Evolutionary conservation across 2,113 vertebrate genomes (phyloP), one percentile per base, ranked within the genome.

Genomic region (Myotis lucifugus): DNA sequence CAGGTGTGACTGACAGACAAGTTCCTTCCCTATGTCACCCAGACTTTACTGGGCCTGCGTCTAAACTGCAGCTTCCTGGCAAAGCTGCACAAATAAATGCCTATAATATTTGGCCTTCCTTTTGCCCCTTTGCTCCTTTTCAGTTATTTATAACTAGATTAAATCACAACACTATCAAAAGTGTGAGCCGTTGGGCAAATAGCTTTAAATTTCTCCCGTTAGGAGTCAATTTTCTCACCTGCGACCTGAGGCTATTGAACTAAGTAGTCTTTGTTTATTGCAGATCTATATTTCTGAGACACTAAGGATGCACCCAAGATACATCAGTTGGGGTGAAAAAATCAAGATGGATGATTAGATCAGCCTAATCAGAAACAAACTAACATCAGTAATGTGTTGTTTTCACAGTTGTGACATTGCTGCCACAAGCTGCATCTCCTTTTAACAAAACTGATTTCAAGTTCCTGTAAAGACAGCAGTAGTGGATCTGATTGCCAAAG

Each of bases 401-500:
- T 89, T 93, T 90, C 90, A 94, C 64, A 77, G 67, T 77, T 89
- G 37, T 76, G 90, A 90, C 72, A 77, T 56, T 69, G 11, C 70
- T 90, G 52, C 79, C 59, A 81, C 72, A 94, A 77, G 59, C 70
- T 93, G 42, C 69, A 92, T 81, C 19, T 96, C 52, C 46, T 95
- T 86, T 93, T 84, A 83, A 86, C 52, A 66, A 90, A 82, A 54
- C 52, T 69, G n/a, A 93, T 78, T 92, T 78, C 69, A 88, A 89
- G 69, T 90, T 90, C 76, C 59, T 81, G 3, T 85, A 86, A 94
- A 84, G 37, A 84, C 13, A 81, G n/a, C 5, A 81, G n/a, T 61
- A 72, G 70, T 76, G 17, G 23, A 56, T 94, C 17, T 86, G 56
- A 86, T 86, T 66, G 54, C 48, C 85, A 79, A 96, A 95, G 88